These are phyloP conservation scores for Ameiurus melas DNA, from an alignment of 2,113 vertebrate genomes.

Conservation along the genomic window DNA sequence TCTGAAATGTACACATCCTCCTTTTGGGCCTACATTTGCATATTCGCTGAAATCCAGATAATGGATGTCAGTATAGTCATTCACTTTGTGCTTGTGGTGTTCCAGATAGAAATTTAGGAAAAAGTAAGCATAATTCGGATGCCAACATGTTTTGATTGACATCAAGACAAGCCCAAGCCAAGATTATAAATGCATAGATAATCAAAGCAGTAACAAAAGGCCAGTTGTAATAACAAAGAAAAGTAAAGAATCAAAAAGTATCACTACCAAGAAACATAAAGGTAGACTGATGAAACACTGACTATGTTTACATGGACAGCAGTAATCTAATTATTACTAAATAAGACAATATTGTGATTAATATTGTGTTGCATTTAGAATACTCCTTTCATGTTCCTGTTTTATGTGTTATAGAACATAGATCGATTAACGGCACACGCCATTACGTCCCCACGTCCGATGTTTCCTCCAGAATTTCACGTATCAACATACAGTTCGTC, in stretches of 20 bases:
- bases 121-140: not conserved
- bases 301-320: too few species aligned
- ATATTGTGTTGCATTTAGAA: too few species aligned
- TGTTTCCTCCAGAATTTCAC: too few species aligned
- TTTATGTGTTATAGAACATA: too few species aligned
- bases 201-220: not conserved
- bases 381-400: too few species aligned
- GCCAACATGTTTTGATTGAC: not conserved
- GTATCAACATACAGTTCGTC: too few species aligned
- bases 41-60: not conserved
- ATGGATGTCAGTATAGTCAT: not conserved
- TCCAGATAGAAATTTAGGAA: not conserved
- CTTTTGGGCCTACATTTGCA: not conserved
- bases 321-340: too few species aligned
- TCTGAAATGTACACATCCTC: not conserved
- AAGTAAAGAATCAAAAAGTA: not conserved
- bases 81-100: not conserved
- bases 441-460: too few species aligned
- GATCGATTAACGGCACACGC: too few species aligned
- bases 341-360: too few species aligned
- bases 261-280: not conserved
- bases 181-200: not conserved
- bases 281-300: not conserved
- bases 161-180: not conserved
- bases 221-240: not conserved